phyloP scores from a whole-genome alignment of 1,140 invertebrate genomes.

The Drosophila lowei region DNA sequence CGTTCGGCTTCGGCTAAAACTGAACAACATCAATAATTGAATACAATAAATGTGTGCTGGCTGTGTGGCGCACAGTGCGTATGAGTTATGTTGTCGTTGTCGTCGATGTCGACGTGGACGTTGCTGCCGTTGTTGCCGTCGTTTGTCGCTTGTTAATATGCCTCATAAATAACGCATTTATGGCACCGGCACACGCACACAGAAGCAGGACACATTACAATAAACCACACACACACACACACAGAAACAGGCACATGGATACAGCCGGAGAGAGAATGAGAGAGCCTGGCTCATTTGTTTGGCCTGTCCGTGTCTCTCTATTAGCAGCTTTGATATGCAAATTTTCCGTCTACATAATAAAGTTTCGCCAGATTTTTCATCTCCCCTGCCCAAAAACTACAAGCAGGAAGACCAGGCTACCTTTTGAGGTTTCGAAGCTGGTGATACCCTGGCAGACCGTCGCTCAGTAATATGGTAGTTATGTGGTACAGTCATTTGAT shows the following conservation, averaged over 20 bases:
- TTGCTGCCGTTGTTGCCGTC: slow-evolving; percentile 32
- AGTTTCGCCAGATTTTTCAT: slow-evolving; percentile 76
- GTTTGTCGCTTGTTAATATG: slow-evolving; percentile 81
- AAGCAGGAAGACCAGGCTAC: slow-evolving; percentile 3
- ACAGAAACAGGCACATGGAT: not conserved
- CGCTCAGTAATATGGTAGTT: too few relatives aligned
- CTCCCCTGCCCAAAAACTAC: not conserved
- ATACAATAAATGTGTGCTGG: slow-evolving; percentile 66
- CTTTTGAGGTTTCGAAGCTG: too few relatives aligned
- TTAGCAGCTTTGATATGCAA: slow-evolving; percentile 81
- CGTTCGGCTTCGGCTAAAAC: slow-evolving; percentile 11
- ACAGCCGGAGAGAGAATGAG: not conserved
- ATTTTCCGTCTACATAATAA: slow-evolving; percentile 75
- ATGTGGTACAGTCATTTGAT: too few relatives aligned
- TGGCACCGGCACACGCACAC: slow-evolving; percentile 58
- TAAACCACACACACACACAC: slow-evolving; percentile 32
- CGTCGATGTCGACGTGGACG: slow-evolving; percentile 41
- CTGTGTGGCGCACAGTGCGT: slow-evolving; percentile 59
- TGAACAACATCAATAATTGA: slow-evolving; percentile 70
- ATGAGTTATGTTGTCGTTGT: slow-evolving; percentile 65
- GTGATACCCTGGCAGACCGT: too few relatives aligned
- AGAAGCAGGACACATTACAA: slow-evolving; percentile 57
- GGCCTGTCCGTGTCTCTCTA: slow-evolving; percentile 52
- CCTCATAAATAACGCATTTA: slow-evolving; percentile 81
- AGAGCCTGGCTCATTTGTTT: slow-evolving; percentile 30